Evolutionary conservation across 2,113 vertebrate species (phyloP).

Genomic region (Sylvicapra grimmia): DNA sequence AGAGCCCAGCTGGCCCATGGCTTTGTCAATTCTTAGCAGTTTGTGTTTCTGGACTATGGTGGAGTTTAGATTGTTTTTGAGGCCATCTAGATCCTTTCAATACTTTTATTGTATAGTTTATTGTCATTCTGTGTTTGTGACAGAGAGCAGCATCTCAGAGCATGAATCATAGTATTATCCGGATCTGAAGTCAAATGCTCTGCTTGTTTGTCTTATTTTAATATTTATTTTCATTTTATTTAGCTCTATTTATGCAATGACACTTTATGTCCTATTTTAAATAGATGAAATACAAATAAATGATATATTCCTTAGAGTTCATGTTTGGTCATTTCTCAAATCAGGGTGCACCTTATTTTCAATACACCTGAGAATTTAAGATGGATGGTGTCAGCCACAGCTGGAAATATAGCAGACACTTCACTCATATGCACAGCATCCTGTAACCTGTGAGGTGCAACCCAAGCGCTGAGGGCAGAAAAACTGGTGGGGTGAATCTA

Average conservation of each 20-base stretch:
- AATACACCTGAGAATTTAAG: not conserved
- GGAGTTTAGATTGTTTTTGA: not conserved
- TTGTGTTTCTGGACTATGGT: not conserved
- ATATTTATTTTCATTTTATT: not conserved
- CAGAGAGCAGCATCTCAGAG: not conserved
- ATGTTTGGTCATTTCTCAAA: not conserved
- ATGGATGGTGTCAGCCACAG: not conserved
- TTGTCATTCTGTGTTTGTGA: not conserved
- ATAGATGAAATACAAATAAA: not conserved
- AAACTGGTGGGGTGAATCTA: not conserved
- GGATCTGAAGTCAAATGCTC: not conserved
- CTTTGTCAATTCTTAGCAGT: not conserved
- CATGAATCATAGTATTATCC: not conserved
- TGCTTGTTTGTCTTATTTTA: not conserved
- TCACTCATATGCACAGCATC: rapidly evolving
- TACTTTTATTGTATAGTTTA: not conserved
- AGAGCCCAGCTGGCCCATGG: not conserved
- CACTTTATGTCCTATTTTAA: not conserved
- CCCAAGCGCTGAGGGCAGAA: not conserved
- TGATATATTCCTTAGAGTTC: not conserved
- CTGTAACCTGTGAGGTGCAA: not conserved
- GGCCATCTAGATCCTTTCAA: not conserved
- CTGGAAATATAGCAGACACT: not conserved
- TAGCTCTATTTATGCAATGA: not conserved
- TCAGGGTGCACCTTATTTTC: not conserved